These are phyloP conservation scores for Gymnogyps californianus DNA, from an alignment of 2,113 vertebrate species.

Conservation along the genomic window DNA sequence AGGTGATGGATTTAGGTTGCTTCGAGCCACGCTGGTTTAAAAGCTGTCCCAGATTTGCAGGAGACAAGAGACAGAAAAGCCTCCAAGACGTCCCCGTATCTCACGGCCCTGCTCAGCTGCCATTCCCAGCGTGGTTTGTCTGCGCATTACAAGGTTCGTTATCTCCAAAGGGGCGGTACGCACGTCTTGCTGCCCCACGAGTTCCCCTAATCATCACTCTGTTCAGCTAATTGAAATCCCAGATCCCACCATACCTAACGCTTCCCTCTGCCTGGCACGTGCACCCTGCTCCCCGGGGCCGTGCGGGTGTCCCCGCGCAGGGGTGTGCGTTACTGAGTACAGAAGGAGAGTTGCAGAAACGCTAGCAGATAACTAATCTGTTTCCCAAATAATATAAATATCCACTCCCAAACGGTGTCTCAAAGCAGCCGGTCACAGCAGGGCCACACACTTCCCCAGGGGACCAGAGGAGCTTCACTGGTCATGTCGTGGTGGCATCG, in stretches of 20 bases:
- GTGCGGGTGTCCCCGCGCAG: rapidly evolving
- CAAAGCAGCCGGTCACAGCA: neutral
- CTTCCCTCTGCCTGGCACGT: neutral
- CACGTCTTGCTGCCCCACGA: neutral
- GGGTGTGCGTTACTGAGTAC: too few relatives aligned
- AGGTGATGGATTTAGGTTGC: neutral
- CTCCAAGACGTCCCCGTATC: rapidly evolving
- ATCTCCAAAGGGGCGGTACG: neutral
- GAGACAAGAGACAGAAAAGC: neutral
- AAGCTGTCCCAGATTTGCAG: neutral
- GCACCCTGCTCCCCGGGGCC: neutral
- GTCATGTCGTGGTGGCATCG: rapidly evolving
- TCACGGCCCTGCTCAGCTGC: neutral
- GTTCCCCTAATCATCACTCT: neutral
- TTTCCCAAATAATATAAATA: neutral
- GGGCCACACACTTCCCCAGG: neutral
- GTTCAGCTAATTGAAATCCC: neutral
- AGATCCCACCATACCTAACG: neutral
- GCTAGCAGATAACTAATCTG: neutral
- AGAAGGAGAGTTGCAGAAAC: neutral
- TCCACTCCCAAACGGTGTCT: neutral
- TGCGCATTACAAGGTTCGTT: too few relatives aligned
- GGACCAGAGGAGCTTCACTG: too few relatives aligned
- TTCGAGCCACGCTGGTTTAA: neutral
- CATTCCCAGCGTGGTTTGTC: neutral